Base-by-base conservation (phyloP, 2,888 invertebrate species). In the Noctua fimbriata region DNA sequence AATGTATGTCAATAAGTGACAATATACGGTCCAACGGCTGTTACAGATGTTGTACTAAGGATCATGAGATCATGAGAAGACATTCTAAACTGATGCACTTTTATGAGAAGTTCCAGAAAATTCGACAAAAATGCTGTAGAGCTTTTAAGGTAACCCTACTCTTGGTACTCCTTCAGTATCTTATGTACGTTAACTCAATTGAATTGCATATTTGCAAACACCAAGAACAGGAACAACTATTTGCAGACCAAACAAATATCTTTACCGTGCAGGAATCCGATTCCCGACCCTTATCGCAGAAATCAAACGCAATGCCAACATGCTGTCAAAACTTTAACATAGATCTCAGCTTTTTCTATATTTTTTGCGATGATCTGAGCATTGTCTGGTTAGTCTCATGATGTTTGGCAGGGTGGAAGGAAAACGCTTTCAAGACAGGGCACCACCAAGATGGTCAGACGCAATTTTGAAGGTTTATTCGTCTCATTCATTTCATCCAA, bases 1-100 rank as follows among this genome's bases (percentile, higher is more conserved):
- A 73, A 70, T 66, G 18, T 65, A 58, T 73, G 73, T 82, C 82
- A 78, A 82, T 82, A 82, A 47, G 24, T 58, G 32, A 81, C 24
- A 76, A 65, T 82, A 65, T 71, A 73, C 72, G 52, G 69, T 10
- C 24, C 55, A 58, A 16, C 49, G 6, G 21, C 28, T 65, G 16
- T 47, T 10, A 79, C n/a, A 71, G 9, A 55, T 66, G 18, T 5
- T 66, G 18, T 7, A 6, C 14, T 18, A 2, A 21, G 6, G 21
- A 69, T 24, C 52, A 14, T 14, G 4, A 52, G 14, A 16, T 52
- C 52, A 49, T 81, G 28, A 21, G 36, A 44, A 47, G 10, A 14
- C 44, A 78, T 24, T 36, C 2, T 24, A 41, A 49, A 0, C 6
- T 21, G 2, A 28, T 47, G 10, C 6, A 32, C 24, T 47, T 16